Conservation (phyloP, 23 tunicate genomes). For the Halocynthia aurantium region DNA sequence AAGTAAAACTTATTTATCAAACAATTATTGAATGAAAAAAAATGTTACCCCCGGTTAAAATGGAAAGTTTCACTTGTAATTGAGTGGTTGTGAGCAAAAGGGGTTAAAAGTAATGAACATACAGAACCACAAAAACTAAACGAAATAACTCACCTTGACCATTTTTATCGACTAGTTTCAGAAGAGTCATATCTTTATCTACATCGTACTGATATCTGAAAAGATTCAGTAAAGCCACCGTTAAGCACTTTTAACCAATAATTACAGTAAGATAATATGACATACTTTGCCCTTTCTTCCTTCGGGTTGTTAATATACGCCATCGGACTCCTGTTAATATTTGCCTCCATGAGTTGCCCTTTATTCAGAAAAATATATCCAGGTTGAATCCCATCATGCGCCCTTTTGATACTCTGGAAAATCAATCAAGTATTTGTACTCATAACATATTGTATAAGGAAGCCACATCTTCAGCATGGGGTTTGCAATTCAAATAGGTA, state of each 20-base stretch:
- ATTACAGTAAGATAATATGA: background rate
- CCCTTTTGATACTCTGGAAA: conserved; percentile 47
- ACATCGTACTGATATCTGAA: conserved; percentile 69
- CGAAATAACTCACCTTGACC: conserved; percentile 54
- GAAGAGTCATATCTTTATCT: conserved; percentile 76
- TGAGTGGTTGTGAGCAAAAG: background rate
- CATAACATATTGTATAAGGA: too few relatives aligned
- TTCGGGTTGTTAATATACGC: conserved; percentile 74
- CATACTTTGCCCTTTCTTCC: conserved; percentile 53
- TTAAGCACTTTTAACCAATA: background rate
- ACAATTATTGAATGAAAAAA: background rate
- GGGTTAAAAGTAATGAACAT: too few relatives aligned
- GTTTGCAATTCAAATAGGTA: too few relatives aligned
- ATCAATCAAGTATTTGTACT: too few relatives aligned
- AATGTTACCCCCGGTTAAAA: background rate
- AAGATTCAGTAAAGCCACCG: conserved; percentile 2
- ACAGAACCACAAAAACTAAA: too few relatives aligned
- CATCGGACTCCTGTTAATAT: conserved; percentile 82
- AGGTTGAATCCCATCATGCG: conserved; percentile 45
- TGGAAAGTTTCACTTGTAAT: background rate
- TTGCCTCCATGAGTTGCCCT: conserved; percentile 71
- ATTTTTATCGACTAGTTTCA: conserved; percentile 59
- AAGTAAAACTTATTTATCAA: background rate
- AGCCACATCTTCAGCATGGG: too few relatives aligned
- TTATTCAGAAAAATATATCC: conserved; percentile 74